phyloP scores from a whole-genome alignment of 2,797 vertebrate genomes.

The Channallabes apus region DNA sequence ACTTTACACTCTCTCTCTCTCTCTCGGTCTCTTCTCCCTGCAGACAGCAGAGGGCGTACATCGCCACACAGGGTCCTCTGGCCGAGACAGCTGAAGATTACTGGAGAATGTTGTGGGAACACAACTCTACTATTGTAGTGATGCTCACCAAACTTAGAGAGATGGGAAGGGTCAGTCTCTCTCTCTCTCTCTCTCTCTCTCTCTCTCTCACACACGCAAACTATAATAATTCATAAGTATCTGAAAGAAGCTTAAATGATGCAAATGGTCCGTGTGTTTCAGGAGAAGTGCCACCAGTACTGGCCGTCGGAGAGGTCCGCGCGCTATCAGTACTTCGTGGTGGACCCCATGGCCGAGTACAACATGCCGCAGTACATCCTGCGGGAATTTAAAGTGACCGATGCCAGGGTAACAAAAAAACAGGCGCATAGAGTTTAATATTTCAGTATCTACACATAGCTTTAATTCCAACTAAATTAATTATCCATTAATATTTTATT shows the following conservation, averaged over 20 bases:
- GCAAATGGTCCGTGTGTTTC: conserved; percentile 40
- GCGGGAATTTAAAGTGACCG: conserved; percentile 98
- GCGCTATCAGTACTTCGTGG: conserved; percentile 98
- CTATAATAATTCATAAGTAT: too few relatives aligned
- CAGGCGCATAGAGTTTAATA: neutral
- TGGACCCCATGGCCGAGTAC: conserved; percentile 98
- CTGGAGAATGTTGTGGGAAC: conserved; percentile 99
- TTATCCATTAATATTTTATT: neutral
- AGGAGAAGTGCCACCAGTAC: conserved; percentile 99
- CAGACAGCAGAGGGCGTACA: conserved; percentile 95
- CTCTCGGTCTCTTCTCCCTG: conserved; percentile 32
- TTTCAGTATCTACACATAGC: neutral
- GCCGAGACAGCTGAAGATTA: conserved; percentile 98
- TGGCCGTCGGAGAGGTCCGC: conserved; percentile 98
- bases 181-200: conserved; percentile 29
- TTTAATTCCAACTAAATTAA: neutral
- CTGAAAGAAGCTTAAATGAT: neutral
- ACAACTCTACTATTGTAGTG: conserved; percentile 98
- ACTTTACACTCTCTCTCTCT: neutral
- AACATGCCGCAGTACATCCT: conserved; percentile 99
- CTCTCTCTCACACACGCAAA: neutral
- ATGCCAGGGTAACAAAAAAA: conserved; percentile 79
- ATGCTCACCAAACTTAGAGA: conserved; percentile 98
- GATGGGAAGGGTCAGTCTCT: conserved; percentile 91
- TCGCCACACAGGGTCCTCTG: conserved; percentile 95